phyloP scores from a whole-genome alignment of 1,140 invertebrate species.

The Eueides isabella region DNA sequence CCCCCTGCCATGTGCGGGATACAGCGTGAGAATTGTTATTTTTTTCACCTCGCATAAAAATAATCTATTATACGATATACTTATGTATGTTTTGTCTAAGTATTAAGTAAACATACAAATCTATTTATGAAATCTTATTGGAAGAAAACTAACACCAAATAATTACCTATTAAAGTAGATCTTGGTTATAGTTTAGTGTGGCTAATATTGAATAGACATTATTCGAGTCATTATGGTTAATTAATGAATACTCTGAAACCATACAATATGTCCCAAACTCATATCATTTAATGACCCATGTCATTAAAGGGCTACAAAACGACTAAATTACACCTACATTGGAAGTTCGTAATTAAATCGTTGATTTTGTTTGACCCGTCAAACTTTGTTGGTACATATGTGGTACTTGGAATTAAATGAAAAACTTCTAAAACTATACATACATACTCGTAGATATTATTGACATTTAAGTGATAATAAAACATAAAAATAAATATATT shows the following conservation, averaged over 20 bases:
- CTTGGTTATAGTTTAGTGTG: background rate
- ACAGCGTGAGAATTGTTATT: no score
- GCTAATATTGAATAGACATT: background rate
- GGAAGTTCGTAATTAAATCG: background rate
- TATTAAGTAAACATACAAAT: no score
- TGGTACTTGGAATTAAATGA: no score
- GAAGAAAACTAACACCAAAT: background rate
- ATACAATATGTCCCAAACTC: conserved; percentile 3
- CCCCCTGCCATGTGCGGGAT: no score
- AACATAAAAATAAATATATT: no score
- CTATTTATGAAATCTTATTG: background rate
- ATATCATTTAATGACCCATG: conserved; percentile 4
- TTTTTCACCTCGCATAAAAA: no score
- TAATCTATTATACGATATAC: no score
- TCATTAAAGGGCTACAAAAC: conserved; percentile 4
- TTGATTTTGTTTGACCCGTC: background rate
- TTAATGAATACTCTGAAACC: conserved; percentile 3
- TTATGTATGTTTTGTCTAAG: no score
- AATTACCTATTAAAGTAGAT: background rate
- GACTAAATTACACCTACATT: conserved; percentile 19
- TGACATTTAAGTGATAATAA: no score
- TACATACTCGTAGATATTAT: no score
- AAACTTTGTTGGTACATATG: no score
- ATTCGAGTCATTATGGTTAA: background rate
- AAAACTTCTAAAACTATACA: no score